Conservation (phyloP, 2,888 invertebrate species). For the Archips xylosteana region DNA sequence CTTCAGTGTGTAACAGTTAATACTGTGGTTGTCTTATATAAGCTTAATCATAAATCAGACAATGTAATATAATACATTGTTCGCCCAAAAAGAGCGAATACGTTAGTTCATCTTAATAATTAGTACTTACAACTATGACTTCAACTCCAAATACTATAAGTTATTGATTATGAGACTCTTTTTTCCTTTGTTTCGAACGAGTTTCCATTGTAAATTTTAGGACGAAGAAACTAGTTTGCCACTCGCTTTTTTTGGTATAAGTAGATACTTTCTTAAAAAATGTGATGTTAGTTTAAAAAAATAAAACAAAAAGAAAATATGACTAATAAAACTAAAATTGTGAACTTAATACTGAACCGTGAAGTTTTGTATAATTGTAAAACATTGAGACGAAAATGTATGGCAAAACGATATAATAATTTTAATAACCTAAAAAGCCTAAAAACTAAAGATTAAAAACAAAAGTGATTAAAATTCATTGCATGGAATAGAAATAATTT, state of each 20-base stretch:
- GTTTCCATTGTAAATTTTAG: conserved; percentile 40
- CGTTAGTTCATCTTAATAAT: conserved; percentile 48
- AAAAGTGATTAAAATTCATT: conserved; percentile 42
- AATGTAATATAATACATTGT: conserved; percentile 47
- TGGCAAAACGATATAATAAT: conserved; percentile 31
- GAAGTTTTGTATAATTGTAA: conserved; percentile 28
- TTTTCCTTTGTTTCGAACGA: conserved; percentile 49
- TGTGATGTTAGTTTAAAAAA: conserved; percentile 26
- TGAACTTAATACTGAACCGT: conserved; percentile 41
- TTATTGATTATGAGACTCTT: conserved; percentile 69
- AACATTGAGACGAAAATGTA: conserved; percentile 35
- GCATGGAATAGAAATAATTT: conserved; percentile 56
- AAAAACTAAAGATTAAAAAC: conserved; percentile 32
- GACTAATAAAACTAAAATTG: conserved; percentile 25
- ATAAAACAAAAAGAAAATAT: conserved; percentile 17
- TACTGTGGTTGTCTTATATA: conserved; percentile 54
- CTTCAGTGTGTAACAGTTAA: conserved; percentile 51
- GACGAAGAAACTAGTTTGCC: conserved; percentile 30
- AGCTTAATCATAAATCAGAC: conserved; percentile 45
- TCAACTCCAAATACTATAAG: conserved; percentile 56
- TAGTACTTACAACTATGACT: conserved; percentile 66
- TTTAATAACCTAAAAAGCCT: conserved; percentile 39
- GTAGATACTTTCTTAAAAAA: conserved; percentile 19
- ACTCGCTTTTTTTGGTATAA: conserved; percentile 36
- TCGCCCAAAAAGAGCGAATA: conserved; percentile 61